These are phyloP conservation scores for Miichthys miiuy DNA, from an alignment of 2,797 vertebrate species.

Conservation along the genomic window DNA sequence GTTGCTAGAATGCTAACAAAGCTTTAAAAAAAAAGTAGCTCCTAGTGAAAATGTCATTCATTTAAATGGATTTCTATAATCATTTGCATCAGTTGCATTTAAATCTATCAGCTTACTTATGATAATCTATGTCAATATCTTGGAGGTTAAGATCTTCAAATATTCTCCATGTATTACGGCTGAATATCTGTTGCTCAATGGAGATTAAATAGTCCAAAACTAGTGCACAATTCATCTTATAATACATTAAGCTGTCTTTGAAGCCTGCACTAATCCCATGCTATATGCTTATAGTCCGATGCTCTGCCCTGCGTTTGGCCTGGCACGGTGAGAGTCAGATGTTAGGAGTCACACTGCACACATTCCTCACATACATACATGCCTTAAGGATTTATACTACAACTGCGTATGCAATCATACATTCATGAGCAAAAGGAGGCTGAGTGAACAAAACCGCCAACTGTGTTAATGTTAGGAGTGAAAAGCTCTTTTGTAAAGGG, in stretches of 20 bases:
- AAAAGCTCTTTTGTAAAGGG: neutral
- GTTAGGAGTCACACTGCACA: slow-evolving; percentile 53
- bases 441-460: slow-evolving; percentile 10
- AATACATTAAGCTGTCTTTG: neutral
- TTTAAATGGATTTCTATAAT: slow-evolving; percentile 3
- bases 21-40: neutral
- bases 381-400: slow-evolving; percentile 13
- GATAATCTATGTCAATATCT: neutral
- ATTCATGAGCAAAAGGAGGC: neutral
- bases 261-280: slow-evolving; percentile 15
- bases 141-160: neutral
- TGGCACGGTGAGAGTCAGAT: slow-evolving; percentile 52
- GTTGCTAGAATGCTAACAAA: neutral
- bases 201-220: neutral
- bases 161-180: neutral
- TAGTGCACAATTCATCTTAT: neutral
- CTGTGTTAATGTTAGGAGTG: neutral
- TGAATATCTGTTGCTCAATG: neutral
- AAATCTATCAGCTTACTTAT: neutral
- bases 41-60: neutral
- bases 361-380: slow-evolving; percentile 61
- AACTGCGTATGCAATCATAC: neutral
- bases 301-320: slow-evolving; percentile 11
- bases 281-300: neutral
- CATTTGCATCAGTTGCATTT: neutral